Conservation (phyloP, 1,140 invertebrate genomes). For the Temnothorax curvispinosus region DNA sequence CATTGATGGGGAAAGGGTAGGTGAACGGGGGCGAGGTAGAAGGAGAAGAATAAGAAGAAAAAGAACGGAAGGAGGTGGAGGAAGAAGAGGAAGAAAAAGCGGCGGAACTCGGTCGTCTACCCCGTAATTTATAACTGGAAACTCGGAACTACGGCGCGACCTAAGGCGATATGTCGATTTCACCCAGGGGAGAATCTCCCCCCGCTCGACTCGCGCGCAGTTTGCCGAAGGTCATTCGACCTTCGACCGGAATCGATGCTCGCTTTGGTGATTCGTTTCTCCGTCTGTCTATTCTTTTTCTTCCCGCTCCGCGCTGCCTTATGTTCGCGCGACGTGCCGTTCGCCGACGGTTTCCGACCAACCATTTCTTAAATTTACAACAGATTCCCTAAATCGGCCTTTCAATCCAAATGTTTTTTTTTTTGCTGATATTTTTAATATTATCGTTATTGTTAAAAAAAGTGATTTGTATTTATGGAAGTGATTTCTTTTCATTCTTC, state of each 20-base stretch:
- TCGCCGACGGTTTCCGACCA: conserved; percentile 3
- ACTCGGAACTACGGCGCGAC: conserved; percentile 75
- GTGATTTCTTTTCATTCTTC: no score
- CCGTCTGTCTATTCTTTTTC: conserved; percentile 9
- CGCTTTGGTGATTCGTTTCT: conserved; percentile 41
- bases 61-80: conserved; percentile 1
- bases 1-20: not conserved
- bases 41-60: conserved; percentile 33
- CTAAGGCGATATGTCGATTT: conserved; percentile 76
- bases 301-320: not conserved
- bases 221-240: conserved; percentile 74
- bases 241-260: conserved; percentile 72
- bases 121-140: conserved; percentile 78
- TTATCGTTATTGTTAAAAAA: not conserved
- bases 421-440: not conserved
- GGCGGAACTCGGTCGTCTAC: conserved; percentile 75
- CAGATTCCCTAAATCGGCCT: conserved; percentile 4
- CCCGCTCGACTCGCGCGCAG: conserved; percentile 42
- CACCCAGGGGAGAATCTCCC: conserved; percentile 72
- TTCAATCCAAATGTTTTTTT: not conserved
- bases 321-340: conserved; percentile 8
- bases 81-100: conserved; percentile 57
- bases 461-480: not conserved
- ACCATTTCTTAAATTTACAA: conserved; percentile 7
- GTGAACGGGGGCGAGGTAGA: not conserved